A percentile compares a stretch with the other conserved stretches of the same genome.
phyloP scores from a whole-genome alignment of 2,888 invertebrate genomes.

The Limenitis camilla region DNA sequence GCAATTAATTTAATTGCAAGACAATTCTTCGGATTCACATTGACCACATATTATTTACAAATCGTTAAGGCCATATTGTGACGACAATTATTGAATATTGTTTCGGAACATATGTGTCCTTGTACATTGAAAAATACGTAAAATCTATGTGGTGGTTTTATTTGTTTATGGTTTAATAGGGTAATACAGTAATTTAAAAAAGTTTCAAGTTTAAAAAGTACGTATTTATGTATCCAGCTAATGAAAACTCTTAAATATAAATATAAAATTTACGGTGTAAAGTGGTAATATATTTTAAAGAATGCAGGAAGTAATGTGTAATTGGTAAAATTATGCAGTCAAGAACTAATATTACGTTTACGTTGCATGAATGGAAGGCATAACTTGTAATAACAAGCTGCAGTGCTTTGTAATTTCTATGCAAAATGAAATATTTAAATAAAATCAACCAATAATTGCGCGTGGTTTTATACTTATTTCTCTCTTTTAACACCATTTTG shows the following conservation, averaged over 20 bases:
- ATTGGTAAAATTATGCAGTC: not conserved
- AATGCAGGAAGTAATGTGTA: not conserved
- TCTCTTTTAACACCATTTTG: too few relatives aligned
- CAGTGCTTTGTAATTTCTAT: not conserved
- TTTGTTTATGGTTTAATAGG: too few relatives aligned
- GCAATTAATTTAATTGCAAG: not conserved
- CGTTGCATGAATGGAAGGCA: not conserved
- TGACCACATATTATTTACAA: constrained; percentile 23
- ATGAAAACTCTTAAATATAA: too few relatives aligned
- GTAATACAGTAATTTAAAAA: too few relatives aligned
- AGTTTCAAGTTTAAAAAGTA: too few relatives aligned
- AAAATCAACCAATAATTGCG: too few relatives aligned
- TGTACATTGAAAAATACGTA: constrained; percentile 31
- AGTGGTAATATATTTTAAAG: not conserved
- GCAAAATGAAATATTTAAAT: not conserved
- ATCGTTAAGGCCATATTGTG: constrained; percentile 49
- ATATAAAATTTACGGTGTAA: not conserved
- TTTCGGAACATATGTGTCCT: constrained; percentile 57
- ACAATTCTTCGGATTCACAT: not conserved
- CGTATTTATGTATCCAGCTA: too few relatives aligned
- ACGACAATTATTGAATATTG: constrained; percentile 29
- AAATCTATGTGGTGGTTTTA: not conserved
- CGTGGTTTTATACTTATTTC: too few relatives aligned
- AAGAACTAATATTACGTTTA: not conserved
- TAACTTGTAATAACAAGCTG: not conserved